Percentiles rank a stretch among this genome's conserved stretches.
Conservation (phyloP, 2,888 invertebrate genomes). For the Alloplasta piceator region DNA sequence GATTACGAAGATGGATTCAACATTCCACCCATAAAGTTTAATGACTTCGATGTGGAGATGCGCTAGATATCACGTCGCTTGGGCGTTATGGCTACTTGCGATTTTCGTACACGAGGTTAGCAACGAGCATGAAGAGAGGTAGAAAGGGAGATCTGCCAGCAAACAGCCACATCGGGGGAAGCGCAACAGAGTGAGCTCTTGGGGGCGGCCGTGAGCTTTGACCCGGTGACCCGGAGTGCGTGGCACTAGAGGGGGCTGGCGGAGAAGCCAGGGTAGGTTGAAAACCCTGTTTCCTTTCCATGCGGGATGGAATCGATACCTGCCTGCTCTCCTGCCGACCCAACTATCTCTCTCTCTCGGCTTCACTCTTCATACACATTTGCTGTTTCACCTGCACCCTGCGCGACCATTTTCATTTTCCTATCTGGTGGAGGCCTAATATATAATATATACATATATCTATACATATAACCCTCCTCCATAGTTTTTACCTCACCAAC, state of each 20-base stretch:
- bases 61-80: not conserved
- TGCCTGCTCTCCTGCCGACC: constrained; percentile 76
- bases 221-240: constrained; percentile 81
- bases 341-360: constrained; percentile 66
- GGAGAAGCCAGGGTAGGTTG: constrained; percentile 55
- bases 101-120: constrained; percentile 2
- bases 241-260: constrained; percentile 66
- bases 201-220: constrained; percentile 81
- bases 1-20: not conserved
- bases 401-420: constrained; percentile 9
- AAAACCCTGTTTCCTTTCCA: constrained; percentile 68
- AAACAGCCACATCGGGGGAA: constrained; percentile 55
- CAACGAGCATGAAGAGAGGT: constrained; percentile 6
- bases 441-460: not conserved
- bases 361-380: constrained; percentile 34
- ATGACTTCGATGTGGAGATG: constrained; percentile 24
- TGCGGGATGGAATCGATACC: constrained; percentile 81
- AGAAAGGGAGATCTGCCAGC: constrained; percentile 15
- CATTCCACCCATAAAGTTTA: constrained; percentile 10
- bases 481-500: constrained; percentile 16
- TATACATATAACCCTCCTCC: not conserved
- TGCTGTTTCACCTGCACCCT: constrained; percentile 44
- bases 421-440: constrained; percentile 31
- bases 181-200: constrained; percentile 77
- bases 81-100: constrained; percentile 5